Conservation (phyloP, 2,113 vertebrate species). For the Natator depressus region DNA sequence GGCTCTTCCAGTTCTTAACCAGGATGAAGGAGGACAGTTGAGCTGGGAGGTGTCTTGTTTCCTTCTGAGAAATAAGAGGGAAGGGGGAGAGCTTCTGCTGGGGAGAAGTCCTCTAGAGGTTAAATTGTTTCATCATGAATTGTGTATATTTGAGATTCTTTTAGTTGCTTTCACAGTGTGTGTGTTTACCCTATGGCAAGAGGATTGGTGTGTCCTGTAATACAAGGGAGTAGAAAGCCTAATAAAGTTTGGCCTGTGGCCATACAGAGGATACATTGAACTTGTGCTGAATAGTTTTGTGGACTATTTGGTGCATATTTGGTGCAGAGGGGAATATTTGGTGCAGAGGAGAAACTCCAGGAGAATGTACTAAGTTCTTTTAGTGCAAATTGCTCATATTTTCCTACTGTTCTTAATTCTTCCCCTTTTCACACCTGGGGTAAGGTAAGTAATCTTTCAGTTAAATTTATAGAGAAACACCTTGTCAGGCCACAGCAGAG, state of each 20-base stretch:
- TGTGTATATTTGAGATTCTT: background rate
- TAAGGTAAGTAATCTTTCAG: background rate
- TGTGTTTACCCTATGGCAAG: background rate
- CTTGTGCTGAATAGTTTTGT: background rate
- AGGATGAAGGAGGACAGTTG: background rate
- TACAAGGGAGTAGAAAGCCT: background rate
- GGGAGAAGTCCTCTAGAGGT: background rate
- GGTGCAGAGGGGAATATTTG: no score
- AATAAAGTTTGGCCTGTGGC: background rate
- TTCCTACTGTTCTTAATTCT: constrained; percentile 2
- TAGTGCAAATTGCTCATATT: background rate
- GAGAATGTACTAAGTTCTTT: background rate
- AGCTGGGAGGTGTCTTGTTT: background rate
- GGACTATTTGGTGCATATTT: background rate
- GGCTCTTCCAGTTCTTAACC: background rate
- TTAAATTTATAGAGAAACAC: background rate
- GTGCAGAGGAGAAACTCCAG: background rate
- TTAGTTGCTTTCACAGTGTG: background rate
- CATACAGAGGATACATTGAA: background rate
- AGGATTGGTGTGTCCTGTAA: background rate
- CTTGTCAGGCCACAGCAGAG: background rate
- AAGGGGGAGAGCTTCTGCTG: background rate
- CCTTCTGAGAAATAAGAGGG: background rate
- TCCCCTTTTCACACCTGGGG: background rate
- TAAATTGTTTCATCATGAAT: background rate